Evolutionary conservation across 2,888 invertebrate genomes (phyloP).

Genomic region (Nomada ferruginata): DNA sequence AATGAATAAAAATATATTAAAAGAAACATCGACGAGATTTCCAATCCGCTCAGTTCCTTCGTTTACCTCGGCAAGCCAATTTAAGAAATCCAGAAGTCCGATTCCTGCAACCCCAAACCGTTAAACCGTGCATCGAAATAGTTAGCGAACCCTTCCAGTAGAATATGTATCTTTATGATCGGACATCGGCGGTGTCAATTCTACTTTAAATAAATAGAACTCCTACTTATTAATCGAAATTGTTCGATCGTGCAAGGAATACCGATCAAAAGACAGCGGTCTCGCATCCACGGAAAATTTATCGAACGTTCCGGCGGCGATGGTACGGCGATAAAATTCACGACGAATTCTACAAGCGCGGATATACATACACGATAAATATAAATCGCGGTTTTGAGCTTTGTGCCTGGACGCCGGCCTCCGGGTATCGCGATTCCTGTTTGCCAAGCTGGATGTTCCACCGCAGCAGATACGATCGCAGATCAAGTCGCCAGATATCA

Average conservation of each 20-base stretch:
- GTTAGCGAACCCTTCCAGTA: too few species aligned
- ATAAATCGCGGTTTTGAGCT: constrained; percentile 62
- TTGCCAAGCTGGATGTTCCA: constrained; percentile 64
- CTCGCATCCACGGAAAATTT: constrained; percentile 24
- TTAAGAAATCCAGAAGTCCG: too few species aligned
- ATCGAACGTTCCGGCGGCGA: constrained; percentile 37
- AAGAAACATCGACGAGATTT: too few species aligned
- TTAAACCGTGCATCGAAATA: too few species aligned
- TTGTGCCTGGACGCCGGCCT: constrained; percentile 33
- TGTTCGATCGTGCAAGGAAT: constrained; percentile 19
- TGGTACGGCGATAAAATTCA: constrained; percentile 46
- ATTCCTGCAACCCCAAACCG: too few species aligned
- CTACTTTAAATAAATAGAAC: neutral
- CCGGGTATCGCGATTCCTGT: constrained; percentile 65
- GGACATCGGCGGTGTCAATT: neutral
- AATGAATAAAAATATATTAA: too few species aligned
- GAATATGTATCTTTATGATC: too few species aligned
- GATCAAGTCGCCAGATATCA: constrained; percentile 66
- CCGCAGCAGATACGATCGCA: constrained; percentile 63
- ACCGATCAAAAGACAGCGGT: constrained; percentile 24
- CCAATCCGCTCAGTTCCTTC: too few species aligned
- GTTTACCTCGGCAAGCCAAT: too few species aligned
- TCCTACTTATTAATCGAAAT: constrained; percentile 27
- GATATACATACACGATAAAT: constrained; percentile 48
- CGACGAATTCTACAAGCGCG: constrained; percentile 37